Conservation (phyloP, 1,140 invertebrate species). For the Leptoteleia sp. region DNA sequence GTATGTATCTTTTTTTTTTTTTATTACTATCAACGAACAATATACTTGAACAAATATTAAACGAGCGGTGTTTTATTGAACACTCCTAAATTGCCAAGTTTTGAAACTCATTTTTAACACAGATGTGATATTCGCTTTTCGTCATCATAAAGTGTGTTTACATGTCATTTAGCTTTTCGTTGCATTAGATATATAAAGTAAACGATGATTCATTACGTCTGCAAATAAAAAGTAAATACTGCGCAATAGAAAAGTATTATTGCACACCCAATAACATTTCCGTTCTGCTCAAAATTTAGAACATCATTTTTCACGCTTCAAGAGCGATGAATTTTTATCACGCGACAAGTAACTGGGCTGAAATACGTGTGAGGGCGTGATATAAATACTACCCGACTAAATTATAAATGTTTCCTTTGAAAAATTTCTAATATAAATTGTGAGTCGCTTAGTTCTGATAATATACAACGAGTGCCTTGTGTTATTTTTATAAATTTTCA, state of each 20-base stretch:
- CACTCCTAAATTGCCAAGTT: not conserved
- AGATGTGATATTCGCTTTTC: conserved; percentile 13
- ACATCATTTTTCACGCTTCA: conserved; percentile 2
- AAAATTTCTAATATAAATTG: conserved; percentile 31
- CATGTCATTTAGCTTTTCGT: not conserved
- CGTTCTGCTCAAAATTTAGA: conserved; percentile 2
- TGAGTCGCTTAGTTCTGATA: not conserved
- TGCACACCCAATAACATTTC: conserved; percentile 19
- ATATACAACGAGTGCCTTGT: conserved; percentile 2
- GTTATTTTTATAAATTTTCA: conserved; percentile 66
- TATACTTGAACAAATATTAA: no score
- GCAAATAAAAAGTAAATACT: conserved; percentile 18
- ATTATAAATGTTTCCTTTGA: conserved; percentile 17
- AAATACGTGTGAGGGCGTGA: not conserved
- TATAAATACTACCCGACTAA: not conserved
- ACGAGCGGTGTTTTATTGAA: not conserved
- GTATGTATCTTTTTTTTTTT: no score
- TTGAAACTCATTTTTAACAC: conserved; percentile 19
- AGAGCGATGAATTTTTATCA: conserved; percentile 19
- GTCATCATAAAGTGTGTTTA: conserved; percentile 20
- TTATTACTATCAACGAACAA: no score
- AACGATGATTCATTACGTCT: conserved; percentile 27
- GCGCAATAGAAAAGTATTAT: conserved; percentile 24
- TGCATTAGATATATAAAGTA: conserved; percentile 13
- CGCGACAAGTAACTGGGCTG: conserved; percentile 9